These are phyloP conservation scores for Adela reaumurella DNA, from an alignment of 2,888 invertebrate genomes.

Conservation along the genomic window DNA sequence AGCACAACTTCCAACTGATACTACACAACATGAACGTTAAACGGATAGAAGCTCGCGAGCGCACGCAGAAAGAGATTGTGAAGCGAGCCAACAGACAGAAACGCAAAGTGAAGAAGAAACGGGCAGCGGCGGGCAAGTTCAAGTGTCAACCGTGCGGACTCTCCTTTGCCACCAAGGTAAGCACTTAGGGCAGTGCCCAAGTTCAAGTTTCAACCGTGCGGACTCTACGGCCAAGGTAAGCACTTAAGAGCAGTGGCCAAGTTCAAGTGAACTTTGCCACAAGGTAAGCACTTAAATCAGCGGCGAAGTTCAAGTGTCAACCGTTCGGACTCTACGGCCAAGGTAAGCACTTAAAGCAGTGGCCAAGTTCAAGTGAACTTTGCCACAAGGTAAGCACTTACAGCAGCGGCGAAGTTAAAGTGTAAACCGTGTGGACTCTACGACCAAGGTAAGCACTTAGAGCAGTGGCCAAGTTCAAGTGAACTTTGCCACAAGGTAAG, in stretches of 20 bases:
- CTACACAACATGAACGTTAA: slow-evolving; percentile 40
- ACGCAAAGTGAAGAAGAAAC: slow-evolving; percentile 25
- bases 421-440: too few species aligned
- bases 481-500: slow-evolving; percentile 17
- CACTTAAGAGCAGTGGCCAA: too few species aligned
- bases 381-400: slow-evolving; percentile 17
- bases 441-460: too few species aligned
- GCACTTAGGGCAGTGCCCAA: too few species aligned
- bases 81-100: slow-evolving; percentile 18
- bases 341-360: too few species aligned
- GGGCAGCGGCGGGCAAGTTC: slow-evolving; percentile 28
- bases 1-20: slow-evolving; percentile 45
- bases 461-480: too few species aligned
- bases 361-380: too few species aligned
- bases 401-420: too few species aligned
- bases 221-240: slow-evolving; percentile 34
- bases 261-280: too few species aligned
- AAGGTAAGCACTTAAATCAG: slow-evolving; percentile 17
- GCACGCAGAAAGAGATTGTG: slow-evolving; percentile 18
- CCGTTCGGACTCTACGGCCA: too few species aligned
- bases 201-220: slow-evolving; percentile 30
- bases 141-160: slow-evolving; percentile 43
- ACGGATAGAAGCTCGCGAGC: slow-evolving; percentile 29
- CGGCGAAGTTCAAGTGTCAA: too few species aligned
- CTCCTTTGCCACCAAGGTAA: slow-evolving; percentile 36